Conservation (phyloP, 2,113 vertebrate species). For the Eidolon helvum region DNA sequence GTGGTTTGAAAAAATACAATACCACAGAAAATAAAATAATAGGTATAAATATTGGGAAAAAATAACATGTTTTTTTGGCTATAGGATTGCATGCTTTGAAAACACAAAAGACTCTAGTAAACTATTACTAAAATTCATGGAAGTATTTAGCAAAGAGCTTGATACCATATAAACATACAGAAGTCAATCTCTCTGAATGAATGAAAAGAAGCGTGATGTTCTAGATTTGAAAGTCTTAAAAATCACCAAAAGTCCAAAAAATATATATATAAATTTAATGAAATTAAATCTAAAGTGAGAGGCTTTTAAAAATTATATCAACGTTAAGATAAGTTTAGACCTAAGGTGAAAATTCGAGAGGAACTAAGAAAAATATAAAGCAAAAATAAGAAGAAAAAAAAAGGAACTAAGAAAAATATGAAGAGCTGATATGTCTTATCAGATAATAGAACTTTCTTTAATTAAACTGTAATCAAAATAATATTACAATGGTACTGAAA, state of each 20-base stretch:
- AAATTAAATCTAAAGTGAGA: not conserved
- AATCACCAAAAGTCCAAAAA: not conserved
- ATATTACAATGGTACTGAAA: not conserved
- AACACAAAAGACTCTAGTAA: not conserved
- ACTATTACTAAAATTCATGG: not conserved
- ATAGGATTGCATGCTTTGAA: not conserved
- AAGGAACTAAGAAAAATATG: not conserved
- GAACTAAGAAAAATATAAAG: not conserved
- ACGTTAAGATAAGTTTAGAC: not conserved
- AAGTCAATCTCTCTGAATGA: not conserved
- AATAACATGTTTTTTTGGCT: not conserved
- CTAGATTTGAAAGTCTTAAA: not conserved
- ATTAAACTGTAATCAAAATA: not conserved
- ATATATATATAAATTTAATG: not conserved
- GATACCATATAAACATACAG: not conserved
- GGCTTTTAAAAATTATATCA: not conserved
- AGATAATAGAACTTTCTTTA: not conserved
- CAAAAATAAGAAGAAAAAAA: not conserved
- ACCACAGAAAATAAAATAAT: not conserved
- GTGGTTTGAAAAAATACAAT: not conserved
- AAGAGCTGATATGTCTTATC: not conserved
- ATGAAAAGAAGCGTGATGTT: not conserved
- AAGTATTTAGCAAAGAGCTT: not conserved
- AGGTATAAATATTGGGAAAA: not conserved
- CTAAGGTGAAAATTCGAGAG: not conserved